Percentiles rank a stretch among this genome's conserved stretches.
phyloP scores from a whole-genome alignment of 2,113 vertebrate species.

The Verasper variegatus region DNA sequence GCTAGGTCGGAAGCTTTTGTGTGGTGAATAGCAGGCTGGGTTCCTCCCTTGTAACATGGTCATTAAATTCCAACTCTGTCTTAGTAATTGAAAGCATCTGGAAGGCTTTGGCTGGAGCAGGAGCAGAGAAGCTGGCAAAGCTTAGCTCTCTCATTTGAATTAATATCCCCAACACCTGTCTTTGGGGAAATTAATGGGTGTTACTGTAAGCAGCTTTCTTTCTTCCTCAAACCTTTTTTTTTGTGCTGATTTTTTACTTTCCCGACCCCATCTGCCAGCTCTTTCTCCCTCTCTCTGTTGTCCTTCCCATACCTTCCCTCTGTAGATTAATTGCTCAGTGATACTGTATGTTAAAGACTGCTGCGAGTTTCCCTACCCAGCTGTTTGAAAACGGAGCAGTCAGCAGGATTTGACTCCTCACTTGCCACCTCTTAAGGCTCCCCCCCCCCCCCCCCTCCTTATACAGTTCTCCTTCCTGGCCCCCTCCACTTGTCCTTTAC shows the following conservation, averaged over 20 bases:
- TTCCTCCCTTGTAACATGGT: constrained; percentile 37
- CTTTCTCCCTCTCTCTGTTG: constrained; percentile 40
- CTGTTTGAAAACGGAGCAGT: constrained; percentile 62
- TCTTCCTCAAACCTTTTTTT: constrained; percentile 62
- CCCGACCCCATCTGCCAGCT: constrained; percentile 47
- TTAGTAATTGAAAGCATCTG: constrained; percentile 59
- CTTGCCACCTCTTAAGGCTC: constrained; percentile 43
- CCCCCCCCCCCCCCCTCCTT: constrained; percentile 33
- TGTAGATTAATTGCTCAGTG: constrained; percentile 67
- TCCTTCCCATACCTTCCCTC: constrained; percentile 45
- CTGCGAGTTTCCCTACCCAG: constrained; percentile 62
- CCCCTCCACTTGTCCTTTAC: constrained; percentile 31
- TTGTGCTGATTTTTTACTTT: constrained; percentile 70
- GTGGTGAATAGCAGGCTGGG: constrained; percentile 33
- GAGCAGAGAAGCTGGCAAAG: constrained; percentile 46
- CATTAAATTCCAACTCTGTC: constrained; percentile 57
- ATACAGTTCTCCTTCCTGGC: constrained; percentile 34
- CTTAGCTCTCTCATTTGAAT: constrained; percentile 61
- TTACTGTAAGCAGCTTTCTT: constrained; percentile 69
- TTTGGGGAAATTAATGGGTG: constrained; percentile 72
- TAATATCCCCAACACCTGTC: constrained; percentile 72
- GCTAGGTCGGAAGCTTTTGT: constrained; percentile 19
- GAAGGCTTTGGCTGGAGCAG: constrained; percentile 45
- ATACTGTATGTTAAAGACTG: constrained; percentile 66
- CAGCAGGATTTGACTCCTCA: constrained; percentile 63